phyloP scores from a whole-genome alignment of 2,797 vertebrate species.

The Siniperca scherzeri region DNA sequence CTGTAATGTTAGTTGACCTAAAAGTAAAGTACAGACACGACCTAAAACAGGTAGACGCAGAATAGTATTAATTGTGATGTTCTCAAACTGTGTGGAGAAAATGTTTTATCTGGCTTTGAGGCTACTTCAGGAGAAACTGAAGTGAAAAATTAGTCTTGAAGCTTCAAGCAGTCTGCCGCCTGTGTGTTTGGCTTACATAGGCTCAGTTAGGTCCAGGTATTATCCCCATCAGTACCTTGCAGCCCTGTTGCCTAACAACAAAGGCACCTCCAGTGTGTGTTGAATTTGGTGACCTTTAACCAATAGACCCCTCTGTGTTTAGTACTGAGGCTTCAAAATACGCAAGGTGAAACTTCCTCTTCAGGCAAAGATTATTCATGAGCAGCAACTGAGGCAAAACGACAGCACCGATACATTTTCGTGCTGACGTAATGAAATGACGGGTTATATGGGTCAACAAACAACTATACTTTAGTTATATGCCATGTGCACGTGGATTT shows the following conservation, averaged over 20 bases:
- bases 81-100: neutral
- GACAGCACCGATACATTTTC: neutral
- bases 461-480: neutral
- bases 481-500: neutral
- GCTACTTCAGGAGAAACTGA: neutral
- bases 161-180: too few relatives aligned
- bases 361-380: neutral
- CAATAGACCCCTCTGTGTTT: neutral
- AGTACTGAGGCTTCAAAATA: conserved; percentile 2
- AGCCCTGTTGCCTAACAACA: conserved; percentile 36
- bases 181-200: neutral
- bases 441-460: neutral
- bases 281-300: conserved; percentile 51
- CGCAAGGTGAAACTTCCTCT: neutral
- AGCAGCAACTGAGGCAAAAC: neutral
- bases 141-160: neutral
- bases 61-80: neutral
- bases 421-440: neutral
- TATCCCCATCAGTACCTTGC: neutral
- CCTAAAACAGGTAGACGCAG: neutral
- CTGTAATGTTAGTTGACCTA: neutral
- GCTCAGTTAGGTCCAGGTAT: neutral
- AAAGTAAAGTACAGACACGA: neutral
- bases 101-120: neutral
- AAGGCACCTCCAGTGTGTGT: neutral